A percentile compares a stretch with the other conserved stretches of the same genome.
Evolutionary conservation across 1,140 invertebrate genomes (phyloP).

Genomic region (Drosophila oshimai): DNA sequence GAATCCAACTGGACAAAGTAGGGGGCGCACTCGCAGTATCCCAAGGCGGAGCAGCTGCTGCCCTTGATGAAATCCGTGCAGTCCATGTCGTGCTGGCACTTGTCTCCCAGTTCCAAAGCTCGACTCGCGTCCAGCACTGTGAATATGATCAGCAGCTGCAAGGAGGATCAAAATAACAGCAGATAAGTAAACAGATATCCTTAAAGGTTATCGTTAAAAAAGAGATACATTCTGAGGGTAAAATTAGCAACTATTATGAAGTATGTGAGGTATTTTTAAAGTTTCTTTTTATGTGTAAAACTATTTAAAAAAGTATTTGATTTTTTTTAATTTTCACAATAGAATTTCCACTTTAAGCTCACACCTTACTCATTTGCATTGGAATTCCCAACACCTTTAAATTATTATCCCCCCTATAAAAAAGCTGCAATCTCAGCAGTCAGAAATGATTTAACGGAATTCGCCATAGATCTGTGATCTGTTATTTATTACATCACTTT

Average conservation of each 20-base stretch:
- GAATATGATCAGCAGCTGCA: conserved; percentile 52
- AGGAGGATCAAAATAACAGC: neutral
- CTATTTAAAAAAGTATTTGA: no score
- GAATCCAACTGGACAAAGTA: conserved; percentile 87
- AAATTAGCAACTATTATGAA: no score
- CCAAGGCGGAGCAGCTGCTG: conserved; percentile 81
- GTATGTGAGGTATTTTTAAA: no score
- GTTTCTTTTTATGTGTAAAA: no score
- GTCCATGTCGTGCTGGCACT: conserved; percentile 82
- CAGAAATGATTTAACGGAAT: neutral
- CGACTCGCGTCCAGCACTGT: conserved; percentile 41
- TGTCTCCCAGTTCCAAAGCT: conserved; percentile 65
- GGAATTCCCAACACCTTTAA: neutral
- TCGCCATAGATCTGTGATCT: neutral
- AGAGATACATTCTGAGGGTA: no score
- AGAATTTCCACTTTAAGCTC: neutral
- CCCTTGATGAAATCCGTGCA: conserved; percentile 82
- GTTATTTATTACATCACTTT: conserved; percentile 19
- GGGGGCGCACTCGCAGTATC: conserved; percentile 86
- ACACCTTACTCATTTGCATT: neutral
- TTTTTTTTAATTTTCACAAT: no score
- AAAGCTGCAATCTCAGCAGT: neutral
- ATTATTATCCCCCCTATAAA: neutral
- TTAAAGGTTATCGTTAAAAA: no score
- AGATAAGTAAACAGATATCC: no score